Evolutionary conservation across 2,797 vertebrate genomes (phyloP), one percentile per base, ranked within the genome.

Genomic region (Perodicticus potto): DNA sequence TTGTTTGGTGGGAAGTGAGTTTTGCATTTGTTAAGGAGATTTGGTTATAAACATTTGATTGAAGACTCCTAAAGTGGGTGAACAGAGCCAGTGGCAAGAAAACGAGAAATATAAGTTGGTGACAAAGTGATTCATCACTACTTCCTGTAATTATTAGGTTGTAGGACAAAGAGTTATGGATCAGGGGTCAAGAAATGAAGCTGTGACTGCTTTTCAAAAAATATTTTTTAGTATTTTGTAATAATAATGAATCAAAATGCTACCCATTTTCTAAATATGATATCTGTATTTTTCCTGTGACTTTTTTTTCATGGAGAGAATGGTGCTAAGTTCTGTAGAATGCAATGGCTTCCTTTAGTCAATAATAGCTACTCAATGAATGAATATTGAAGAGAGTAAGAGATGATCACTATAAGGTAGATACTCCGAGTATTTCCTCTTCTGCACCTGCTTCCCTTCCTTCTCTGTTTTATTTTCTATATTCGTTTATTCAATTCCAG

Each of bases 1-100:
- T 65, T 94, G 92, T 96, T 97, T 97, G 80, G 92, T 97, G 76
- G 93, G 95, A 97, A 96, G 93, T 90, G 84, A 86, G 67, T 84
- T 85, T 96, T 84, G 49, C 91, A 96, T 97, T 96, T 96, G 73
- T 97, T 95, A 96, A 92, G 53, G 86, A 90, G 87, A 94, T 94
- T 93, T 82, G 73, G 84, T 91, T 96, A 88, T 95, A 84, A 91
- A 94, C 87, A 57, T 96, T 92, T 97, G 94, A 97, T 96, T 96
- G 96, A 17, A 95, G 84, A 32, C 65, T 95, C 69, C 95, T 72
- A 7, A 96, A 93, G 96, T 49, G 77, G 81, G 81, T 93, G 89
- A 96, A 78, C n/a, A 78, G 59, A 93, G 27, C 72, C 86, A 67
- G 12, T 74, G 96, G 96, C 57, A 85, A 93, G 73, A 70, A 81